phyloP scores from a whole-genome alignment of 2,113 vertebrate genomes.

The Cnemophilus loriae region DNA sequence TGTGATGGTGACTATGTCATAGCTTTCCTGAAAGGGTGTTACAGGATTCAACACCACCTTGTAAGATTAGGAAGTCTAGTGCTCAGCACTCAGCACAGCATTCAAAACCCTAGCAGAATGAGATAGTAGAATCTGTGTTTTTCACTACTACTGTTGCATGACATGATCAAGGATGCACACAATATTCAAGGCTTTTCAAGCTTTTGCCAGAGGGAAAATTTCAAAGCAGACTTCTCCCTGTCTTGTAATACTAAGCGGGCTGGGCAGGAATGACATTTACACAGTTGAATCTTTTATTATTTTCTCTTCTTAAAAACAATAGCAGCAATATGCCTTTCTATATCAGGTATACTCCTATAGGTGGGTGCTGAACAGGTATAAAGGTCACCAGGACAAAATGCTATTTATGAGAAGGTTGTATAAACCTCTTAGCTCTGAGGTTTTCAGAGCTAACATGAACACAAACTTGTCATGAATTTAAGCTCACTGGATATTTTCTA shows the following conservation, averaged over 20 bases:
- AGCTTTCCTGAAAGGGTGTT: background rate
- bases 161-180: background rate
- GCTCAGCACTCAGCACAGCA: background rate
- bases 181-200: background rate
- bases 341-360: background rate
- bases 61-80: background rate
- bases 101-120: background rate
- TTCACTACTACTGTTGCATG: background rate
- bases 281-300: background rate
- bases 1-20: background rate
- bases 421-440: background rate
- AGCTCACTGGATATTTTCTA: background rate
- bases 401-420: background rate
- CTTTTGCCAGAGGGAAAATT: background rate
- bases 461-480: background rate
- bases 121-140: background rate
- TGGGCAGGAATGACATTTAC: constrained; percentile 26
- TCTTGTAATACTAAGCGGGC: background rate
- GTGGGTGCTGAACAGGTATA: background rate
- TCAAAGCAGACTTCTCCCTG: background rate
- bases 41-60: background rate
- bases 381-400: constrained; percentile 7
- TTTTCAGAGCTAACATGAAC: background rate
- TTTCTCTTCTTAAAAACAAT: background rate
- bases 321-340: background rate